Base-by-base conservation (phyloP, 2,113 vertebrate species). In the Vidua chalybeata region DNA sequence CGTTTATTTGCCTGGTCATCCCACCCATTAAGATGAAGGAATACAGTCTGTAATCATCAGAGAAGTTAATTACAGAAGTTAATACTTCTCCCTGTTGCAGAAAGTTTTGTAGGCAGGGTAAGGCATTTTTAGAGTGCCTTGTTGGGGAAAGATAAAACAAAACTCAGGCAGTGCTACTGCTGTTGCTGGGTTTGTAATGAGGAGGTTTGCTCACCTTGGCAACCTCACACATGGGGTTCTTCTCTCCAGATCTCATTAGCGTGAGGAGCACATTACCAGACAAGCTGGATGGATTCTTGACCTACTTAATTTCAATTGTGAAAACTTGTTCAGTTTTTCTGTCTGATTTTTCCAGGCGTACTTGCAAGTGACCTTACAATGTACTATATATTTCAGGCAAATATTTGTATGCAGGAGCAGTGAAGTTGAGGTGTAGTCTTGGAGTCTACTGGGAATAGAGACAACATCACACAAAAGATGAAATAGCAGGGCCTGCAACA, bases 231-330 rank as follows among this genome's bases (percentile, higher is more conserved):
- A 96, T 97, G 96, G 95, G 93, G 94, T 93, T 97, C 95, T 84
- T 87, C 94, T 97, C 95, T 96, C 91, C 96, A 97, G 90, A 93
- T 96, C 94, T 97, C 97, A 97, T 97, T 97, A 98, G 96, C 61
- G 96, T 97, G 94, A 96, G 94, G 77, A 95, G 91, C 96, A 97
- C 91, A 93, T 88, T 96, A 90, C 81, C 87, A 80, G 93, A 92
- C 90, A 94, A 92, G 84, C 84, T 56, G 91, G 91, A 91, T 91
- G 86, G 94, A 95, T 94, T 90, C 94, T 94, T 97, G 97, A 96
- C 95, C 96, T 97, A 93, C 89, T 97, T 97, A 87, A 96, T 96
- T 97, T 94, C 85, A 91, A 48, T 89, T 89, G 84, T 95, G 93
- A 96, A 96, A 94, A 93, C 67, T 86, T 80, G 92, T 93, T 92